Evolutionary conservation across 2,797 vertebrate species (phyloP).

Genomic region (Sebastes elongatus): DNA sequence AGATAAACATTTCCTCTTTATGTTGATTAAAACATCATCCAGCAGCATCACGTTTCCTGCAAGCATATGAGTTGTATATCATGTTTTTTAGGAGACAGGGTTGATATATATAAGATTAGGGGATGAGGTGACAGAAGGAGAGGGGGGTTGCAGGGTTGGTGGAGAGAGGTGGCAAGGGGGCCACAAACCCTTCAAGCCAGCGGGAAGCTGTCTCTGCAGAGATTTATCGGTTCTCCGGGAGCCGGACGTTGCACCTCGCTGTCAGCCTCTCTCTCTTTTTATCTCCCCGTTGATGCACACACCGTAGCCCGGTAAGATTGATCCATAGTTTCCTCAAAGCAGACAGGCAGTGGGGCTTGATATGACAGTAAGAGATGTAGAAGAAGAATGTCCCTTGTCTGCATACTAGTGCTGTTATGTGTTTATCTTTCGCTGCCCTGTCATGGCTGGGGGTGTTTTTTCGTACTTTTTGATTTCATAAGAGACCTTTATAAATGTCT

Average conservation of each 20-base stretch:
- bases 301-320: conserved; percentile 21
- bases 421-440: conserved; percentile 23
- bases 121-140: conserved; percentile 23
- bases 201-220: conserved; percentile 40
- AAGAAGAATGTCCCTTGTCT: conserved; percentile 16
- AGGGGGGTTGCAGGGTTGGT: conserved; percentile 4
- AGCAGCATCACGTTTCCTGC: neutral
- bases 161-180: conserved; percentile 47
- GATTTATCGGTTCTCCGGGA: conserved; percentile 60
- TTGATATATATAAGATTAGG: conserved; percentile 1
- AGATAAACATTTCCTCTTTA: neutral
- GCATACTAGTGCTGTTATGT: conserved; percentile 4
- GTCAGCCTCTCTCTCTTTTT: conserved; percentile 57
- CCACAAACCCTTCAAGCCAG: conserved; percentile 62
- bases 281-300: conserved; percentile 34
- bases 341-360: conserved; percentile 6
- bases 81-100: neutral
- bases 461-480: conserved; percentile 61
- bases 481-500: conserved; percentile 73
- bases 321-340: conserved; percentile 37
- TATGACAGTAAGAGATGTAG: conserved; percentile 20
- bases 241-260: conserved; percentile 53
- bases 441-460: conserved; percentile 39
- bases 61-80: neutral
- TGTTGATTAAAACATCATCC: neutral